Percentiles rank a stretch among this genome's conserved stretches.
These are phyloP conservation scores for Drosophila hamatofila DNA, from an alignment of 2,888 invertebrate species.

Conservation along the genomic window DNA sequence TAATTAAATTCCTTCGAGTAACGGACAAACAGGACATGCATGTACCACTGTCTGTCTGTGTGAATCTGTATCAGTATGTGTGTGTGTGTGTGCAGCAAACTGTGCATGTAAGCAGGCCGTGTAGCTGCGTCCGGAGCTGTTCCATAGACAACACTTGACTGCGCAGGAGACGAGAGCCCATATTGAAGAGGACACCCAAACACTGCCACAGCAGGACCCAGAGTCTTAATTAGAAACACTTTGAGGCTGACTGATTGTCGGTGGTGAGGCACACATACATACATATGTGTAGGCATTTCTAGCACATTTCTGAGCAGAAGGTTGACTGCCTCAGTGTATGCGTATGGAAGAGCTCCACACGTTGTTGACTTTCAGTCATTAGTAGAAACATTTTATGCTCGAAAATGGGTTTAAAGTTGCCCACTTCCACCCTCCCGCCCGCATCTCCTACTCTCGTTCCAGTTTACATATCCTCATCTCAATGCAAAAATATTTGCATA, in stretches of 20 bases:
- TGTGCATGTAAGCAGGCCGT: constrained; percentile 67
- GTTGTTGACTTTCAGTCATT: constrained; percentile 56
- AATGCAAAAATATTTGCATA: constrained; percentile 16
- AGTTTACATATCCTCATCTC: background rate
- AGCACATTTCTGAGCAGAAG: constrained; percentile 12
- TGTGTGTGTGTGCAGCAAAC: constrained; percentile 65
- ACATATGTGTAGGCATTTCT: constrained; percentile 4
- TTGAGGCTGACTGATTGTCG: constrained; percentile 75
- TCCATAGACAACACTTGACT: constrained; percentile 61
- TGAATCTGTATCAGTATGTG: constrained; percentile 31
- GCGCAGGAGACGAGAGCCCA: constrained; percentile 40
- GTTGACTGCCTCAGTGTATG: background rate
- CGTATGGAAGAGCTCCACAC: constrained; percentile 42
- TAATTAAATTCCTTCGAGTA: constrained; percentile 75
- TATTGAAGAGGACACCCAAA: constrained; percentile 43
- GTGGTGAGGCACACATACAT: constrained; percentile 21
- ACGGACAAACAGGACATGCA: constrained; percentile 42
- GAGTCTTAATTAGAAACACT: constrained; percentile 77
- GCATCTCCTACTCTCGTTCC: background rate
- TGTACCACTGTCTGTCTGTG: constrained; percentile 3
- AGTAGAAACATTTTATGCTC: constrained; percentile 42
- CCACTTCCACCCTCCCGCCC: background rate
- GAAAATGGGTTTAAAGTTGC: constrained; percentile 33
- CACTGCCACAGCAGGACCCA: constrained; percentile 13
- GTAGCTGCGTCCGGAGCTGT: constrained; percentile 53